Conservation (phyloP, 2,888 invertebrate genomes). For the Nomada ruficornis region DNA sequence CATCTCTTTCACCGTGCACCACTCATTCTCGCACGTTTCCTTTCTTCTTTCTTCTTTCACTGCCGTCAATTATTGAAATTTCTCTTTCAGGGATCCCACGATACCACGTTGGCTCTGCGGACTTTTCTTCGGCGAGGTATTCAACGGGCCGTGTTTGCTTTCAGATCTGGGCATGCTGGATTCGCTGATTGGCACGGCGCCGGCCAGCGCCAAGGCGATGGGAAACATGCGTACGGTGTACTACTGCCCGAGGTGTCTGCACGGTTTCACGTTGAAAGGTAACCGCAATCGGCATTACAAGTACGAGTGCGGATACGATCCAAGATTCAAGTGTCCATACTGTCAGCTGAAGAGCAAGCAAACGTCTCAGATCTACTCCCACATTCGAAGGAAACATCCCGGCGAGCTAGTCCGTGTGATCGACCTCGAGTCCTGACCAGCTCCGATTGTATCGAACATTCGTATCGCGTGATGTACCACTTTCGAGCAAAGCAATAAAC, state of each 20-base stretch:
- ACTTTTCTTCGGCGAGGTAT: neutral
- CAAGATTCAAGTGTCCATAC: constrained; percentile 83
- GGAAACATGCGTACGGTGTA: constrained; percentile 41
- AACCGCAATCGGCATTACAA: constrained; percentile 81
- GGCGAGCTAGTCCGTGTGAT: constrained; percentile 76
- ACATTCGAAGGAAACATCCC: constrained; percentile 81
- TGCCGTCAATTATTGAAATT: neutral
- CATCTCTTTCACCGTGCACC: neutral
- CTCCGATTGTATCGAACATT: too few species aligned
- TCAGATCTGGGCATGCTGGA: constrained; percentile 72
- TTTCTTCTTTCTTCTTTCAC: neutral
- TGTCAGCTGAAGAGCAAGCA: constrained; percentile 82
- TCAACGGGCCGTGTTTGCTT: constrained; percentile 53
- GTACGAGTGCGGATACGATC: constrained; percentile 82
- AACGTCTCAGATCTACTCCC: constrained; percentile 81
- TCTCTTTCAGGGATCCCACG: neutral
- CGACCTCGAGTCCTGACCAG: constrained; percentile 66
- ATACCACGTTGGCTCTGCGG: neutral
- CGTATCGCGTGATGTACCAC: neutral
- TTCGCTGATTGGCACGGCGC: constrained; percentile 60
- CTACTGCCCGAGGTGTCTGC: constrained; percentile 78
- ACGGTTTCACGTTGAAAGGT: constrained; percentile 76
- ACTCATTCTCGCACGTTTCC: neutral
- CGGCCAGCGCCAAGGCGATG: constrained; percentile 9
- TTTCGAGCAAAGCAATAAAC: neutral